phyloP scores from a whole-genome alignment of 2,888 invertebrate species.

The Drosophila macrospina region DNA sequence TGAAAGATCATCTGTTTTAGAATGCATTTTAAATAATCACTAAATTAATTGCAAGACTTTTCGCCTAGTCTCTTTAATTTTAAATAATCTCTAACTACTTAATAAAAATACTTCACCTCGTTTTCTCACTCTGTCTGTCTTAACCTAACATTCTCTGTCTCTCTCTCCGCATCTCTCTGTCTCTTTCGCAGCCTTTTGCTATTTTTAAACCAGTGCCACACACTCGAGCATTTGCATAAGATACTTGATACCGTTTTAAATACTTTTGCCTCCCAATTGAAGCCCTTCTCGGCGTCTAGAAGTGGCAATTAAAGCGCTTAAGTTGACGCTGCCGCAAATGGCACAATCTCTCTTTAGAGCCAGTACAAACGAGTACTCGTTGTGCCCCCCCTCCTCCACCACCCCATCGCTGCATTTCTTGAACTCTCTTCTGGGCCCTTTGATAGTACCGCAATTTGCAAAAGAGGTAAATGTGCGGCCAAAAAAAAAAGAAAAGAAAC shows the following conservation, averaged over 20 bases:
- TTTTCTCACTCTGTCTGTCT: background rate
- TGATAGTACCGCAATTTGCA: slow-evolving; percentile 76
- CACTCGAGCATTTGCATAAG: slow-evolving; percentile 8
- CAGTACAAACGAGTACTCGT: slow-evolving; percentile 5
- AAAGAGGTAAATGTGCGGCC: slow-evolving; percentile 65
- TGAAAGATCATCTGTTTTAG: no score
- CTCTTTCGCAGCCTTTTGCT: slow-evolving; percentile 2
- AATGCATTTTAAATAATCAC: background rate
- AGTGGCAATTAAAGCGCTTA: slow-evolving; percentile 65
- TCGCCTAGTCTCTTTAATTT: background rate
- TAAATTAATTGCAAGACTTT: background rate
- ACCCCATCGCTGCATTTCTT: background rate
- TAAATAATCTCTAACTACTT: background rate
- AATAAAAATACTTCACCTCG: no score
- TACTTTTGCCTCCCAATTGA: slow-evolving; percentile 19
- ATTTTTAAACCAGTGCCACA: slow-evolving; percentile 7
- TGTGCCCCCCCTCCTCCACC: background rate
- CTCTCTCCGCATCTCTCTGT: background rate
- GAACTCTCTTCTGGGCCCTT: slow-evolving; percentile 37
- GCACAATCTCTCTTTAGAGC: slow-evolving; percentile 57
- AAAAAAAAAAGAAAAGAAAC: slow-evolving; percentile 26
- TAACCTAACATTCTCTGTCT: background rate
- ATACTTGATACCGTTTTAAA: slow-evolving; percentile 34
- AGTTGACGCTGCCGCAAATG: slow-evolving; percentile 57
- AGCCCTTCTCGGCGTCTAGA: slow-evolving; percentile 30